Percentiles rank a stretch among this genome's conserved stretches.
phyloP scores from a whole-genome alignment of 2,113 vertebrate species.

The Cebus imitator region DNA sequence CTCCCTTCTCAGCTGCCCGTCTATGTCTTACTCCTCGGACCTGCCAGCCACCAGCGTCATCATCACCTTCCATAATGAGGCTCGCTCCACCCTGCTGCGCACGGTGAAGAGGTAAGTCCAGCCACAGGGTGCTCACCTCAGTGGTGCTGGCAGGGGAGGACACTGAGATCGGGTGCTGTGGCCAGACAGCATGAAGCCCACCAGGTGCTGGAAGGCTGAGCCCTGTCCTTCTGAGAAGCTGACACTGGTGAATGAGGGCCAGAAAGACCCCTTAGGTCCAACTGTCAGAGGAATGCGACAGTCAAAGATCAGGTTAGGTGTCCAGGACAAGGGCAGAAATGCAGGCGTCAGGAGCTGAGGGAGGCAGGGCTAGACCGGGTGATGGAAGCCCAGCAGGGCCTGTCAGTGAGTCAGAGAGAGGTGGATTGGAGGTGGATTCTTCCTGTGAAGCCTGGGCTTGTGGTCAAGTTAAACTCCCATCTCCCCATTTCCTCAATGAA shows the following conservation, averaged over 20 bases:
- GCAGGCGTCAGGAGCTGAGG: not conserved
- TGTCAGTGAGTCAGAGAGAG: not conserved
- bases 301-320: not conserved
- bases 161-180: not conserved
- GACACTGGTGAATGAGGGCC: not conserved
- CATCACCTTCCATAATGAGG: slow-evolving; percentile 99
- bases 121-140: fast-evolving
- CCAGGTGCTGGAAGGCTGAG: not conserved
- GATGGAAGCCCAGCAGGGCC: not conserved
- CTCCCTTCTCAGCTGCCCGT: slow-evolving; percentile 88
- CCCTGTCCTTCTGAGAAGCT: slow-evolving; percentile 6
- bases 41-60: slow-evolving; percentile 94
- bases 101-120: slow-evolving; percentile 92
- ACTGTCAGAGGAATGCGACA: not conserved
- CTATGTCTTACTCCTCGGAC: slow-evolving; percentile 89
- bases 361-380: not conserved
- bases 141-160: not conserved
- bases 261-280: not conserved
- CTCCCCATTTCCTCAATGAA: not conserved
- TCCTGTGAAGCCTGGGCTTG: not conserved
- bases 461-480: not conserved
- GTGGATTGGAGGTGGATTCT: not conserved
- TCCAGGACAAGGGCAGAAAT: not conserved
- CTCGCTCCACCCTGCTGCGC: slow-evolving; percentile 95
- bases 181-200: not conserved